Conservation (phyloP, 2,797 vertebrate species). For the Hoplostethus atlanticus region DNA sequence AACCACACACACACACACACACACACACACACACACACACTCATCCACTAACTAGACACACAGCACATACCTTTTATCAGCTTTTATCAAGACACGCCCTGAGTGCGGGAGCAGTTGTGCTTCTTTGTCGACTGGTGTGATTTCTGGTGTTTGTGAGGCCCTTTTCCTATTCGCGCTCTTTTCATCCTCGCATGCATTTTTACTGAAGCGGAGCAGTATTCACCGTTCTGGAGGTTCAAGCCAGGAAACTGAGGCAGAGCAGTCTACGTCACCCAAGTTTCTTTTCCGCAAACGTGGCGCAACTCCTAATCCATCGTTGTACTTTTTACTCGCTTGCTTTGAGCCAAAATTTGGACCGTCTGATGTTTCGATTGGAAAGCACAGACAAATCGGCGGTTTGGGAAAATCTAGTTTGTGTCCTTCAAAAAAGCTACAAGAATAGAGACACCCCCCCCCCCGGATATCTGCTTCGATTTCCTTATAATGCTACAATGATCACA, state of each 20-base stretch:
- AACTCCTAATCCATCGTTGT: conserved; percentile 54
- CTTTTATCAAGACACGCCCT: conserved; percentile 29
- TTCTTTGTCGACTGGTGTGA: conserved; percentile 51
- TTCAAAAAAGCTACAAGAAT: conserved; percentile 36
- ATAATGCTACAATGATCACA: conserved; percentile 19
- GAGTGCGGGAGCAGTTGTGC: conserved; percentile 57
- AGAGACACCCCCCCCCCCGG: neutral
- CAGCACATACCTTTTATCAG: conserved; percentile 14
- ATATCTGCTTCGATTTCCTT: conserved; percentile 8
- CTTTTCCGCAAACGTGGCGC: conserved; percentile 73
- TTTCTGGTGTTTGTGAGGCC: conserved; percentile 51
- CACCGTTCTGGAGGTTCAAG: conserved; percentile 63
- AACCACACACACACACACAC: conserved; percentile 25
- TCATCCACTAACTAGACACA: conserved; percentile 28
- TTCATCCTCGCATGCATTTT: conserved; percentile 50
- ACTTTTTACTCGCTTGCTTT: conserved; percentile 31
- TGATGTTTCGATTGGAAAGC: conserved; percentile 60
- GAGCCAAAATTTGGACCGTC: conserved; percentile 24
- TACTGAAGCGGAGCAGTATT: conserved; percentile 75
- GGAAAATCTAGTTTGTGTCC: conserved; percentile 31
- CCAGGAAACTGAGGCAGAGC: conserved; percentile 67
- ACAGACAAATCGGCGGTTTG: conserved; percentile 42
- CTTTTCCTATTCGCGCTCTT: conserved; percentile 43
- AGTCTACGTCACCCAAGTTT: conserved; percentile 14
- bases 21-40: conserved; percentile 1